These are phyloP conservation scores for Liopterus haemorrhoidalis DNA, from an alignment of 2,888 invertebrate genomes.

Conservation along the genomic window DNA sequence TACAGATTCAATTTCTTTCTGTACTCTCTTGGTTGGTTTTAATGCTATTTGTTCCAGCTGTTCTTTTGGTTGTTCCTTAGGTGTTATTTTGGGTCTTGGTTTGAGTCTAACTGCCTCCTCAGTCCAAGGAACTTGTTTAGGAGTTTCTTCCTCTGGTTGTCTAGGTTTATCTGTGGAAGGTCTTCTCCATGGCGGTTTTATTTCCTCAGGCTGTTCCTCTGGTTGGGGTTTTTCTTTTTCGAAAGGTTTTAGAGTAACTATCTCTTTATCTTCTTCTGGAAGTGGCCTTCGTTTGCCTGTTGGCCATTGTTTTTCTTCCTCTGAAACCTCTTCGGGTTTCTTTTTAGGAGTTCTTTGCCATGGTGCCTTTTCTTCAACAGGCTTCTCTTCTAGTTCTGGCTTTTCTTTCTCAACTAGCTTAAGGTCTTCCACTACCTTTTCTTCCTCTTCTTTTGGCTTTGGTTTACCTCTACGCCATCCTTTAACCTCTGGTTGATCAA, in stretches of 20 bases:
- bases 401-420: conserved; percentile 44
- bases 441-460: conserved; percentile 39
- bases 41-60: conserved; percentile 15
- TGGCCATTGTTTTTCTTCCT: conserved; percentile 29
- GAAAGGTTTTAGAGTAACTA: conserved; percentile 42
- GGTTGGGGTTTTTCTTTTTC: conserved; percentile 37
- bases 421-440: conserved; percentile 47
- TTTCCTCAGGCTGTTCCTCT: conserved; percentile 38
- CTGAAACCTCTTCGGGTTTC: conserved; percentile 35
- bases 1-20: conserved; percentile 46
- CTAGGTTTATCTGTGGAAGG: conserved; percentile 35
- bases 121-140: conserved; percentile 47
- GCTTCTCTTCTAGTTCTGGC: conserved; percentile 29
- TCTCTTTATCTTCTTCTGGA: conserved; percentile 37
- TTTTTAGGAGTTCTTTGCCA: no score
- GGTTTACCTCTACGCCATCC: conserved; percentile 43
- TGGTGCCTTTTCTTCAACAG: conserved; percentile 32
- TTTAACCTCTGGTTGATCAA: conserved; percentile 39
- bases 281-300: conserved; percentile 35
- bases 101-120: conserved; percentile 54
- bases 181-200: conserved; percentile 42
- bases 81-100: conserved; percentile 37
- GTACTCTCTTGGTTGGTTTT: conserved; percentile 32
- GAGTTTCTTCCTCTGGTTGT: conserved; percentile 32
- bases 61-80: conserved; percentile 26